phyloP scores from a whole-genome alignment of 2,888 invertebrate species.

The Leptura quadrifasciata region DNA sequence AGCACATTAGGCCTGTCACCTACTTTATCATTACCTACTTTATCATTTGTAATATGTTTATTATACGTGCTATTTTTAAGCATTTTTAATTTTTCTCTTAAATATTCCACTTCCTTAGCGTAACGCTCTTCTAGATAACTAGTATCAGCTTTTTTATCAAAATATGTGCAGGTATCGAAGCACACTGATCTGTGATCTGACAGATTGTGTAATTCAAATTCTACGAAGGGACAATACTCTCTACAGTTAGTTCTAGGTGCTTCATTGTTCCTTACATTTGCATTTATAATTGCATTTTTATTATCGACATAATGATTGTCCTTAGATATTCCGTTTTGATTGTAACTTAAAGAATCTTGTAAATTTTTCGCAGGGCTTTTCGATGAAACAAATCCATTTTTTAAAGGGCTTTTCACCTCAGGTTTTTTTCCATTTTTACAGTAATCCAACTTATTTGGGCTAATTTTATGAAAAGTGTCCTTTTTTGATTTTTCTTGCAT shows the following conservation, averaged over 20 bases:
- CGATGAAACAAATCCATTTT: constrained; percentile 44
- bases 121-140: constrained; percentile 65
- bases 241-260: constrained; percentile 45
- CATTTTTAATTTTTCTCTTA: constrained; percentile 67
- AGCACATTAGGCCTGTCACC: neutral
- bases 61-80: constrained; percentile 60
- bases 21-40: neutral
- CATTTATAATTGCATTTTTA: constrained; percentile 43
- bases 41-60: constrained; percentile 29
- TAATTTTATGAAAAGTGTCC: constrained; percentile 43
- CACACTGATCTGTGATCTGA: constrained; percentile 55
- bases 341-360: constrained; percentile 24
- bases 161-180: constrained; percentile 69
- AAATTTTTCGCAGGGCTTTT: constrained; percentile 44
- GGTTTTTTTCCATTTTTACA: constrained; percentile 35
- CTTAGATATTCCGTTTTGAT: constrained; percentile 7
- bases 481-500: constrained; percentile 56
- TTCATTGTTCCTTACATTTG: constrained; percentile 37
- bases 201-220: constrained; percentile 56
- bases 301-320: constrained; percentile 52
- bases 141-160: constrained; percentile 66
- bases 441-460: constrained; percentile 44
- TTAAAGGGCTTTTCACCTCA: constrained; percentile 41
- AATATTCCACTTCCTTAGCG: constrained; percentile 66
- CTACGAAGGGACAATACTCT: constrained; percentile 58